These are phyloP conservation scores for Drosophila crucigera DNA, from an alignment of 2,888 invertebrate genomes.

Conservation along the genomic window DNA sequence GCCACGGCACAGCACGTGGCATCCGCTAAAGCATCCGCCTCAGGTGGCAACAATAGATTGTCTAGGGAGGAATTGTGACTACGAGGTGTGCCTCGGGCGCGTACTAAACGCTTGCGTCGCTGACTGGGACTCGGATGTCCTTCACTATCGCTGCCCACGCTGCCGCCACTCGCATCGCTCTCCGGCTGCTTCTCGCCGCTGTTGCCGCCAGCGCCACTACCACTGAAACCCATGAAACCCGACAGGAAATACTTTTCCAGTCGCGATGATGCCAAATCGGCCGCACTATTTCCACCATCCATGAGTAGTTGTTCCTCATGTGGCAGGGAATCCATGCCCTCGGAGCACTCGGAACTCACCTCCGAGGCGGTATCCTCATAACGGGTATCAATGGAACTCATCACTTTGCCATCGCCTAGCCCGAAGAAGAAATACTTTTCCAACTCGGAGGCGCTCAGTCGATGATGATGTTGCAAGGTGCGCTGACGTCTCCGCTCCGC, in stretches of 20 bases:
- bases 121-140: slow-evolving; percentile 95
- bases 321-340: slow-evolving; percentile 90
- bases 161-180: slow-evolving; percentile 87
- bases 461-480: slow-evolving; percentile 86
- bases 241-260: slow-evolving; percentile 95
- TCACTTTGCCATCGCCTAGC: slow-evolving; percentile 89
- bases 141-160: slow-evolving; percentile 96
- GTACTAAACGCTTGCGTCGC: slow-evolving; percentile 91
- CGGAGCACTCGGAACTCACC: slow-evolving; percentile 94
- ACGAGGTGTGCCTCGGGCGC: slow-evolving; percentile 93
- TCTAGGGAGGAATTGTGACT: slow-evolving; percentile 93
- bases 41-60: slow-evolving; percentile 88
- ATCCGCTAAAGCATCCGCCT: slow-evolving; percentile 67
- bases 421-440: slow-evolving; percentile 97
- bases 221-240: slow-evolving; percentile 93
- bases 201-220: slow-evolving; percentile 60
- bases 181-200: slow-evolving; percentile 89
- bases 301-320: slow-evolving; percentile 86
- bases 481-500: slow-evolving; percentile 85
- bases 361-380: slow-evolving; percentile 90
- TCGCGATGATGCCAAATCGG: slow-evolving; percentile 92
- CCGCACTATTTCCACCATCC: slow-evolving; percentile 87
- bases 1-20: slow-evolving; percentile 86
- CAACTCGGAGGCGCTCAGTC: slow-evolving; percentile 92
- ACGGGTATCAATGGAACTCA: slow-evolving; percentile 85